Evolutionary conservation across 2,113 vertebrate genomes (phyloP), one percentile per base, ranked within the genome.

Genomic region (Psophia crepitans): DNA sequence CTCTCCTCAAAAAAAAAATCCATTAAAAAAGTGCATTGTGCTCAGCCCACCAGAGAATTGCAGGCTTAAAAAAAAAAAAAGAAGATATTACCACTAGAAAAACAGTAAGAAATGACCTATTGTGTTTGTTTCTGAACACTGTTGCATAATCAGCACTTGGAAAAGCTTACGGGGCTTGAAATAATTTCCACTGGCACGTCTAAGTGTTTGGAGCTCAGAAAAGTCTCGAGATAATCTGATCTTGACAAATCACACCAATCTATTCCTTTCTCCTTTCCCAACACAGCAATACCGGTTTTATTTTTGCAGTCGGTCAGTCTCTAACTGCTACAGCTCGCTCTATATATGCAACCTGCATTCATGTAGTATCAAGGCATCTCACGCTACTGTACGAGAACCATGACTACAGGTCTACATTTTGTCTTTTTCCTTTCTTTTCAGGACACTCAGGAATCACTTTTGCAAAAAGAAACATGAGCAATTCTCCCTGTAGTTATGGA

Each of bases 141-240:
- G n/a, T 80, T 95, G 92, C 66, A 64, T 37, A 86, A 90, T 65
- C 71, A 70, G 76, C 53, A 32, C 37, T 95, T 58, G 54, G 73
- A 69, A 86, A 74, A 80, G 46, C 80, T 89, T 49, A 48, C 46
- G 44, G 37, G 37, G 76, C 54, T 77, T 70, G 86, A 73, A 96
- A 46, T 58, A 15, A 84, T 84, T 96, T 84, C 63, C 71, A 65
- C 28, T 49, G 70, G 57, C 76, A 65, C 1, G 22, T 14, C 49
- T 6, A 64, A 88, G 70, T 23, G 70, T 85, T 69, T 6, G 33
- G 14, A 73, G 46, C 41, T 69, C 43, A 26, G 32, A 19, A 21
- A 83, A 93, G 53, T 11, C 48, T 26, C 0, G 1, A 90, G 71
- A 89, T 24, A 65, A 61, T n/a, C 85, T 35, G 28, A 88, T 39